These are phyloP conservation scores for Drosophila repletoides DNA, from an alignment of 1,140 invertebrate genomes.

Conservation along the genomic window DNA sequence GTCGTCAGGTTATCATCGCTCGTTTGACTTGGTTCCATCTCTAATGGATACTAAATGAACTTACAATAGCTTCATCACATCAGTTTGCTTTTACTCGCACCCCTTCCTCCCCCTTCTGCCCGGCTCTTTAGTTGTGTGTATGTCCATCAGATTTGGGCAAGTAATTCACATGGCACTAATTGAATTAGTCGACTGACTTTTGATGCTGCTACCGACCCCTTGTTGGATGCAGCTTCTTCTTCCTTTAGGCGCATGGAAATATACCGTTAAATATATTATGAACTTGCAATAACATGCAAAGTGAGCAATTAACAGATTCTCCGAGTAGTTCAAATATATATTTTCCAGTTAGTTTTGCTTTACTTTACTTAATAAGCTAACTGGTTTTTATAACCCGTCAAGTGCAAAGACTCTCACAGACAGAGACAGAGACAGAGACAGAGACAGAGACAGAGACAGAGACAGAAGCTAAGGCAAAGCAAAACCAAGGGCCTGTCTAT, in stretches of 20 bases:
- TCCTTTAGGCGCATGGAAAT: slow-evolving; percentile 25
- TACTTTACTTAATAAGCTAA: slow-evolving; percentile 41
- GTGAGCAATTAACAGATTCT: slow-evolving; percentile 70
- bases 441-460: too few species aligned
- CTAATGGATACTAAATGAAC: slow-evolving; percentile 25
- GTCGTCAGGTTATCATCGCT: too few species aligned
- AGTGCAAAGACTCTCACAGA: too few species aligned
- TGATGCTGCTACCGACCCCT: slow-evolving; percentile 34
- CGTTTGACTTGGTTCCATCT: slow-evolving; percentile 27
- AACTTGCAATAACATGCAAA: slow-evolving; percentile 72
- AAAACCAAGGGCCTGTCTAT: too few species aligned
- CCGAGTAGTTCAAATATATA: slow-evolving; percentile 26
- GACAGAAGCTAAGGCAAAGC: too few species aligned
- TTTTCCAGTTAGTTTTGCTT: slow-evolving; percentile 15
- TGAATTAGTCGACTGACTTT: slow-evolving; percentile 75
- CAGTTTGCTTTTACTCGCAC: slow-evolving; percentile 6
- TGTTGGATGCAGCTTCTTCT: slow-evolving; percentile 5
- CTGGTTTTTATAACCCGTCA: too few species aligned
- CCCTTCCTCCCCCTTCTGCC: background rate
- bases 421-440: too few species aligned
- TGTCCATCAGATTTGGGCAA: slow-evolving; percentile 48
- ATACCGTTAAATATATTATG: slow-evolving; percentile 57
- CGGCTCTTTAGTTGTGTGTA: background rate
- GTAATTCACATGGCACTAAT: slow-evolving; percentile 76
- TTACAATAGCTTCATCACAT: slow-evolving; percentile 38